Conservation (phyloP, 2,797 vertebrate genomes). For the Alfaro cultratus region DNA sequence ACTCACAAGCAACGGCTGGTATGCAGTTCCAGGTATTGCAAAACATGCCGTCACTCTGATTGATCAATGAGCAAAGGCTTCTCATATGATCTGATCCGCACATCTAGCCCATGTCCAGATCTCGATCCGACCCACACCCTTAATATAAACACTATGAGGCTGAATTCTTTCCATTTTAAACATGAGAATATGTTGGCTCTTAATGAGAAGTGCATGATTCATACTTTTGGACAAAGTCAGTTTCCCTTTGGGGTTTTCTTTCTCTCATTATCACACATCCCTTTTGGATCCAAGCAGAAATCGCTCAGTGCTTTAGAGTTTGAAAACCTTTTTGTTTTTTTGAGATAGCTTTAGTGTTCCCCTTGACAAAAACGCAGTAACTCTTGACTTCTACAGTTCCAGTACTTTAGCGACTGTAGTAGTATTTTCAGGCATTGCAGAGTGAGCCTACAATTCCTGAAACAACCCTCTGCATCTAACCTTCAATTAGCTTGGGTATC, state of each 20-base stretch:
- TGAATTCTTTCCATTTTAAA: not conserved
- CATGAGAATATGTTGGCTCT: slow-evolving; percentile 25
- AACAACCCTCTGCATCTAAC: not conserved
- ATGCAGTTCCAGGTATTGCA: slow-evolving; percentile 38
- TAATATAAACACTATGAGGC: slow-evolving; percentile 49
- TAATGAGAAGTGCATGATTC: slow-evolving; percentile 54
- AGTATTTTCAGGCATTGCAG: not conserved
- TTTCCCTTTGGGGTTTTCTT: slow-evolving; percentile 11
- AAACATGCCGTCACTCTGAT: slow-evolving; percentile 43
- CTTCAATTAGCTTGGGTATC: not conserved
- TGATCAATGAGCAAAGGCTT: slow-evolving; percentile 33
- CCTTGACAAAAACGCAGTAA: not conserved
- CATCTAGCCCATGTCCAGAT: slow-evolving; percentile 34
- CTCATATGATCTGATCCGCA: slow-evolving; percentile 41
- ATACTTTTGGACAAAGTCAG: slow-evolving; percentile 26
- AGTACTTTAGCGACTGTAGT: not conserved
- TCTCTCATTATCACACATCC: not conserved
- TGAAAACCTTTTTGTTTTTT: not conserved
- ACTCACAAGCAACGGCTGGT: slow-evolving; percentile 18
- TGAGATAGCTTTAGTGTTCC: not conserved
- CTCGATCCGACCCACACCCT: slow-evolving; percentile 43
- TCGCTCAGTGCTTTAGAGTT: not conserved
- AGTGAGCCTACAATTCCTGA: not conserved
- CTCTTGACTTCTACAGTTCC: not conserved
- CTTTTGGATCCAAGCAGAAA: not conserved